Evolutionary conservation across 2,797 vertebrate genomes (phyloP).

Genomic region (Podargus strigoides): DNA sequence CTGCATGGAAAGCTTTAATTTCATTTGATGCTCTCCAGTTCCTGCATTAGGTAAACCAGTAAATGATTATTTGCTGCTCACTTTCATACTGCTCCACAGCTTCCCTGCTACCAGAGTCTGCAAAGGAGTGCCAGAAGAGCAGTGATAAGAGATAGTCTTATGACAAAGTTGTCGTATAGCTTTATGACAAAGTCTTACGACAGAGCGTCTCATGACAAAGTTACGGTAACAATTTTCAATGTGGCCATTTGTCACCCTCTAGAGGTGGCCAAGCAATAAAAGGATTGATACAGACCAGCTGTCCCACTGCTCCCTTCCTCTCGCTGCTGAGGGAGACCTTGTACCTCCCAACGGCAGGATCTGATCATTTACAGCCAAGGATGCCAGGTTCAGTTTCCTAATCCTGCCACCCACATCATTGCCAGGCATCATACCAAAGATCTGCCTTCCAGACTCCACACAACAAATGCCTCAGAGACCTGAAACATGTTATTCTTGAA

Average conservation of each 20-base stretch:
- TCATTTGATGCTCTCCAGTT: neutral
- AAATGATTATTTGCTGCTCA: neutral
- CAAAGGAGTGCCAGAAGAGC: neutral
- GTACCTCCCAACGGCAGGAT: neutral
- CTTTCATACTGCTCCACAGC: neutral
- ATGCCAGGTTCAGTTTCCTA: neutral
- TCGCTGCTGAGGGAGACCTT: neutral
- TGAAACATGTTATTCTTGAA: neutral
- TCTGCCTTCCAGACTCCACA: neutral
- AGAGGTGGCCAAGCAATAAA: neutral
- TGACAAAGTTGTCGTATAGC: neutral
- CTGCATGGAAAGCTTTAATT: neutral
- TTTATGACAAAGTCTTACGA: neutral
- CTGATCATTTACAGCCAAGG: neutral
- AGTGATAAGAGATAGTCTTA: neutral
- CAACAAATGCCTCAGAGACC: neutral
- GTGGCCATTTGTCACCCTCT: conserved; percentile 38
- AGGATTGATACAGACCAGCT: neutral
- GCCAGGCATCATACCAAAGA: rapidly evolving
- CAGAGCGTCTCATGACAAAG: neutral
- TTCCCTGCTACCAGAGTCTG: neutral
- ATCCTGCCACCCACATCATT: neutral
- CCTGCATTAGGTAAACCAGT: neutral
- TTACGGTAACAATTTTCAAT: neutral
- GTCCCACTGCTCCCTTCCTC: neutral